Base-by-base conservation (phyloP, 2,888 invertebrate species). In the Drosophila anomelani region DNA sequence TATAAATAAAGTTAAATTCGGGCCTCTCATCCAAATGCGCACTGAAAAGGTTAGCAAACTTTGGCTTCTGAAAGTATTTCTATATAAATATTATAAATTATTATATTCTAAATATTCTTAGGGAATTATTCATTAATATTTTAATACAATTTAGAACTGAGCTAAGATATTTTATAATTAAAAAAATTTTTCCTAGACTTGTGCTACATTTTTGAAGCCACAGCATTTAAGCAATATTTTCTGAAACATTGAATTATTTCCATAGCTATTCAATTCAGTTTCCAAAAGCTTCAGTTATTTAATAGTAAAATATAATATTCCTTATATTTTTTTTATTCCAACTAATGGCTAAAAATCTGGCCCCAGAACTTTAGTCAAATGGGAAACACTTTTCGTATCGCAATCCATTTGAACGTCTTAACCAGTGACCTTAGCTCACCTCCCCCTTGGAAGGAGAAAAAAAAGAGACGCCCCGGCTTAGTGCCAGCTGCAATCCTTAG, bases 391-490 rank as follows among this genome's bases (percentile, higher is more conserved):
- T 32, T 26, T 3, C 7, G n/a, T n/a, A 17, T 26, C 32, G 10
- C 32, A 13, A 64, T 34, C 46, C 17, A 26, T 43, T 66, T 43
- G 49, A 43, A 44, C 39, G 73, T 55, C 55, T 61, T 56, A 73
- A 39, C 75, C 58, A 73, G 58, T 44, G 58, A 73, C 67, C 73
- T 49, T 56, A 67, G 38, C 3, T 61, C 43, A 43, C 47, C 55
- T 29, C 41, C 44, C 54, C 17, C 39, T 13, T 7, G 3, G 3
- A 12, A 51, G 3, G 5, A 9, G 8, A 2, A 10, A 32, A 32
- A 3, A 9, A 41, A 41, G n/a, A 36, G 7, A 7, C 26, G 3
- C 36, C 53, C 58, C 10, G 36, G 26, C 58, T 34, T 13, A 26
- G 23, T 29, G 17, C 29, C 55, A 55, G 41, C 66, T 43, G 57